Base-by-base conservation (phyloP, 1,140 invertebrate genomes). In the Scaptodrosophila lebanonensis region DNA sequence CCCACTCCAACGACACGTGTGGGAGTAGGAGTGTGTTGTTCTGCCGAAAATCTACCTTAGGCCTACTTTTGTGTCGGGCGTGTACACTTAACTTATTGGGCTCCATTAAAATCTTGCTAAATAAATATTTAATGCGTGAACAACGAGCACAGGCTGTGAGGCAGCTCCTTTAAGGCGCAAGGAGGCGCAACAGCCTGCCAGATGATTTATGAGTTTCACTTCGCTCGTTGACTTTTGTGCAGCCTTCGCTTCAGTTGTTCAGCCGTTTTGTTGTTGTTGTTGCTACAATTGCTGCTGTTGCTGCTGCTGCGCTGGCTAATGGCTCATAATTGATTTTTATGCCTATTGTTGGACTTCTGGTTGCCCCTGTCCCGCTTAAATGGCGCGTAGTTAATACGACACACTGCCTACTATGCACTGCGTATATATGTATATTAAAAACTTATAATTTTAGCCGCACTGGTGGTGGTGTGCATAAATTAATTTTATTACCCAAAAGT, bases 121-220 rank as follows among this genome's bases (percentile, higher is more conserved):
- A 33, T 33, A 33, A 33, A 33, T 33, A 33, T 33, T 33, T 33
- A 33, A 33, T 33, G 32, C 32, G 32, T 33, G 32, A 33, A 33
- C 12, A 33, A 9, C 32, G 12, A 33, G 12, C 32, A n/a, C 32
- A 13, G 9, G 9, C 5, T 33, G 12, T 9, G 32, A 33, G 32
- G 32, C 3, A 4, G 32, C 22, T 25, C 22, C 22, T 25, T 8
- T 25, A 3, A 25, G 8, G 22, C 8, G 8, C 3, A 3, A 4
- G 5, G 3, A 4, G 32, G 12, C 3, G 32, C 32, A 33, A 33
- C 22, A 25, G 22, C 22, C 22, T 25, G 32, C 12, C 32, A 13
- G 12, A 33, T 33, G 32, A 33, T 33, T 33, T 33, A 33, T 33
- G 32, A 3, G 32, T 33, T 33, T 33, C 9, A 33, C 8, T 33